These are phyloP conservation scores for Synergus japonicus DNA, from an alignment of 2,888 invertebrate genomes.

Conservation along the genomic window DNA sequence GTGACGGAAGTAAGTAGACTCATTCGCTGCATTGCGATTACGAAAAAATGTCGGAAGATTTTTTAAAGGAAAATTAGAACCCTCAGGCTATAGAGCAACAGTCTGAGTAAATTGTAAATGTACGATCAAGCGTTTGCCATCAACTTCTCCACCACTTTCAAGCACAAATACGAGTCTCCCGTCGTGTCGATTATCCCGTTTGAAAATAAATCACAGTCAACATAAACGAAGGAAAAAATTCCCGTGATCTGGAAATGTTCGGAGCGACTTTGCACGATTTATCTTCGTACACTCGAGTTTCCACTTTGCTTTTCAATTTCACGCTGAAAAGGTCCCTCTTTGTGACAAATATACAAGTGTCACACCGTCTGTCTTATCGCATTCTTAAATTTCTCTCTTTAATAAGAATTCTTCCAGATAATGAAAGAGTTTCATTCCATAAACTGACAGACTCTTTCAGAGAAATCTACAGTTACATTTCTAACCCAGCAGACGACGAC, in stretches of 20 bases:
- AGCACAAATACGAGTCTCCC: background rate
- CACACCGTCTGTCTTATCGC: background rate
- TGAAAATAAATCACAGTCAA: constrained; percentile 18
- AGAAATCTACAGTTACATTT: background rate
- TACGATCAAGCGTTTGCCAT: background rate
- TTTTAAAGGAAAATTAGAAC: background rate
- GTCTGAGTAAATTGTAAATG: background rate
- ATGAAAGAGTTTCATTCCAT: background rate
- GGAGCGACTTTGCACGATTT: constrained; percentile 20
- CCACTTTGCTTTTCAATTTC: constrained; percentile 22
- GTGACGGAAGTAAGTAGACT: background rate
- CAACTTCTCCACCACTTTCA: constrained; percentile 13
- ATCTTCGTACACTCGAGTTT: constrained; percentile 17
- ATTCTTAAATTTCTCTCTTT: background rate
- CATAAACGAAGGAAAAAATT: constrained; percentile 5
- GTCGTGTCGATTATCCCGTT: constrained; percentile 4
- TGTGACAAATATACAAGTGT: background rate
- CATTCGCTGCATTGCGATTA: background rate
- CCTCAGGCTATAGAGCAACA: background rate
- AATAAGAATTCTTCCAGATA: background rate
- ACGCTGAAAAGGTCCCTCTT: constrained; percentile 11
- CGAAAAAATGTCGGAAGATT: background rate
- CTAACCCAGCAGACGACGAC: background rate
- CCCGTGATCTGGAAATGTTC: constrained; percentile 6
- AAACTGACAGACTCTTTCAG: background rate